phyloP scores from a whole-genome alignment of 2,113 vertebrate species.

The Corydoras maculifer region DNA sequence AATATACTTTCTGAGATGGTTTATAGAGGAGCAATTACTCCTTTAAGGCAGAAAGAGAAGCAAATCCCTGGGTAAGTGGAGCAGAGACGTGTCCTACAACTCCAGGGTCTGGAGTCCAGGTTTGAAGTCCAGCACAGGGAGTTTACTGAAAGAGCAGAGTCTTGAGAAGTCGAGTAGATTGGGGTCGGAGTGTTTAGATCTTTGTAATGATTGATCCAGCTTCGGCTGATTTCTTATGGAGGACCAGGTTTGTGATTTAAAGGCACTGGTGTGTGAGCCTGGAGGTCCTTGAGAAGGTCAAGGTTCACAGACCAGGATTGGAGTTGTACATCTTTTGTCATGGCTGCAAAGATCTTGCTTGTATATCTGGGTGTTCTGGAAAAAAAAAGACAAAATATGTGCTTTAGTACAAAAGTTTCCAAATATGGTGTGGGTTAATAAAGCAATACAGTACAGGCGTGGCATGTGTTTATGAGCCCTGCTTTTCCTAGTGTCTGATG shows the following conservation, averaged over 20 bases:
- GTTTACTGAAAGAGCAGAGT: not conserved
- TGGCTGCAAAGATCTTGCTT: constrained; percentile 69
- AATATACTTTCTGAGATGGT: constrained; percentile 28
- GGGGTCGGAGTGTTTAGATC: not conserved
- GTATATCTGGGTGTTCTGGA: constrained; percentile 64
- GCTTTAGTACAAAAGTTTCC: not conserved
- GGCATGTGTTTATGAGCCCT: no score
- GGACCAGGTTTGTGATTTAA: constrained; percentile 71
- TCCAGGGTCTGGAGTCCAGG: constrained; percentile 15
- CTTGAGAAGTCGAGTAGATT: not conserved
- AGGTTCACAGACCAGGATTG: constrained; percentile 10
- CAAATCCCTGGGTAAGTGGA: not conserved
- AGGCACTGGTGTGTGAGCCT: constrained; percentile 91
- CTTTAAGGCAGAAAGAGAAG: constrained; percentile 64
- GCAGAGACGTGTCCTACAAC: constrained; percentile 2
- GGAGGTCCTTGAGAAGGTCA: constrained; percentile 43
- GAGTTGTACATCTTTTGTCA: constrained; percentile 44
- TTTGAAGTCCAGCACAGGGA: not conserved
- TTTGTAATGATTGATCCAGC: not conserved
- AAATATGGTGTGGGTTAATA: no score
- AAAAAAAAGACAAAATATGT: constrained; percentile 36
- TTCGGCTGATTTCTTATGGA: constrained; percentile 32
- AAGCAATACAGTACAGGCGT: no score
- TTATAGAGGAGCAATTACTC: constrained; percentile 39
- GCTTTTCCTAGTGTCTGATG: no score